Base-by-base conservation (phyloP, 2,888 invertebrate genomes). In the Melitaea athalia region DNA sequence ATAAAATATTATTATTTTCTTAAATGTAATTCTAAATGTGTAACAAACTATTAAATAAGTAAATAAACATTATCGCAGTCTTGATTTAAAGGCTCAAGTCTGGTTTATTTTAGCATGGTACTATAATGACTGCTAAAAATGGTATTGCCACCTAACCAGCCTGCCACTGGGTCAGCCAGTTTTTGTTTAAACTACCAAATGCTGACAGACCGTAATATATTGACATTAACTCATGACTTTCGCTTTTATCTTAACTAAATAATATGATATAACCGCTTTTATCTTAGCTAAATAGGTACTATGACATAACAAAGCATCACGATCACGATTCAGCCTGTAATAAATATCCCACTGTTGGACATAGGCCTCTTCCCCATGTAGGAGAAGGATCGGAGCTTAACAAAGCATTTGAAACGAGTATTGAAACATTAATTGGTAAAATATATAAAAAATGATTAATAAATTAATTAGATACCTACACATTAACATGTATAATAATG, bases 91-190 rank as follows among this genome's bases (percentile, higher is more conserved):
- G 24, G 24, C 50, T 8, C 10, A 15, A 15, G 15, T 8, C 38
- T 38, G 38, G 53, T 31, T 6, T 52, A 12, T 7, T 57, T 42
- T 3, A 7, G n/a, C 12, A 57, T 38, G 33, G 15, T 14, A 10
- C 38, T 14, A 42, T 57, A 11, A 57, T 42, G n/a, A 15, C 10
- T 17, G 0, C 57, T 42, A 15, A 57, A 57, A 42, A 42, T 38
- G 57, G 42, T 42, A 57, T 57, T 57, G 31, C n/a, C 5, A 60
- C 59, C 43, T 52, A 60, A 63, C 24, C 53, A 49, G 63, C 68
- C 63, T 38, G 68, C 61, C 71, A 80, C 71, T 81, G 78, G 84
- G 82, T 81, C 82, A 79, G 72, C 80, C 62, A 77, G 83, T 84
- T 83, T 83, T 83, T 83, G 76, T 77, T 68, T 66, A 57, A 64